Evolutionary conservation across 2,113 vertebrate species (phyloP).

Genomic region (Indicator maculatus): DNA sequence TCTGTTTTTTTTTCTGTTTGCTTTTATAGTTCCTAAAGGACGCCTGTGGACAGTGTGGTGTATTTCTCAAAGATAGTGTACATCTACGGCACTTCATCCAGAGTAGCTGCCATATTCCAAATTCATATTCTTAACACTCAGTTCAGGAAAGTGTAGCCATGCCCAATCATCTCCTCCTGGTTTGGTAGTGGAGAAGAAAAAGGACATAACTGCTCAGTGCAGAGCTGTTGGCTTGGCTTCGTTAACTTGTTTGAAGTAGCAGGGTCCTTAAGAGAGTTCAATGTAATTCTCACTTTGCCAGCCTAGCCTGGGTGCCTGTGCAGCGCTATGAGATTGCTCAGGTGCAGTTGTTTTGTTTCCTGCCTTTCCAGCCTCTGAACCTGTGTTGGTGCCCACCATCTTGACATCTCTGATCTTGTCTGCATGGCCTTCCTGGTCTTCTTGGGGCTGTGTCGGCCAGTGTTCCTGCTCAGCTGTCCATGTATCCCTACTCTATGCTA

Average conservation of each 20-base stretch:
- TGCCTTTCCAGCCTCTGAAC: neutral
- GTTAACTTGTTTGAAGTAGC: neutral
- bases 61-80: neutral
- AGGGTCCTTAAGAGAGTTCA: neutral
- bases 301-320: neutral
- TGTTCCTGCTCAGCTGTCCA: neutral
- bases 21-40: neutral
- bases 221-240: neutral
- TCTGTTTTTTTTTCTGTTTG: neutral
- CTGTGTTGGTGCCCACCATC: neutral
- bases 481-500: neutral
- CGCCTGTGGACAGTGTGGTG: neutral
- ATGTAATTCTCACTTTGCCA: neutral
- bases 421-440: neutral
- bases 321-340: neutral
- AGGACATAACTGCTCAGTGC: neutral
- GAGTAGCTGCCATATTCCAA: neutral
- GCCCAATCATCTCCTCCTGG: neutral
- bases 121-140: neutral
- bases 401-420: accelerated
- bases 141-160: neutral
- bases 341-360: neutral
- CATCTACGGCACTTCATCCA: neutral
- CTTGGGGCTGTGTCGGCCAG: neutral
- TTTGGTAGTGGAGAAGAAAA: neutral